phyloP scores from a whole-genome alignment of 2,113 vertebrate genomes.

The Podarcis muralis region DNA sequence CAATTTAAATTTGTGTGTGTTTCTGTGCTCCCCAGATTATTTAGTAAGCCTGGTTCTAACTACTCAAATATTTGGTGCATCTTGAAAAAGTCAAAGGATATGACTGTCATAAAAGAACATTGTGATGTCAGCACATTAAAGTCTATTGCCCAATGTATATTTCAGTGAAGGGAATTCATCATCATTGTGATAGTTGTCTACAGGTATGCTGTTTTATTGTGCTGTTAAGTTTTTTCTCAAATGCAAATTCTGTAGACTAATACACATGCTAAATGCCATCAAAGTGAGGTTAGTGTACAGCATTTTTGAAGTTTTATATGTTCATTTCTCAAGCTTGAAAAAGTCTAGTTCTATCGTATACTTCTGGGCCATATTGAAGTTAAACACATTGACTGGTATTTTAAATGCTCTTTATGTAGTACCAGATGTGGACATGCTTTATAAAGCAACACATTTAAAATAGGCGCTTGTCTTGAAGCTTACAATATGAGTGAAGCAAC shows the following conservation, averaged over 20 bases:
- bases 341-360: neutral
- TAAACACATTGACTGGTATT: neutral
- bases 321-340: neutral
- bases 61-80: constrained; percentile 23
- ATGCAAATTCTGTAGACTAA: neutral
- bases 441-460: neutral
- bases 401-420: neutral
- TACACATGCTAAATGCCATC: neutral
- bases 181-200: constrained; percentile 8
- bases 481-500: neutral
- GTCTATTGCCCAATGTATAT: neutral
- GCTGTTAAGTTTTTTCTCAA: neutral
- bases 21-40: neutral
- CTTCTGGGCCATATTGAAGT: neutral
- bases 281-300: neutral
- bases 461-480: neutral
- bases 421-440: neutral
- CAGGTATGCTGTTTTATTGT: constrained; percentile 2
- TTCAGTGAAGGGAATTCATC: constrained; percentile 34
- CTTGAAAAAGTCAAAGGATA: constrained; percentile 11
- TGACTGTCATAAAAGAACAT: constrained; percentile 24
- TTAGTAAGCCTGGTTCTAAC: neutral
- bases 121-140: constrained; percentile 29
- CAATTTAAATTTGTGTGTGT: neutral
- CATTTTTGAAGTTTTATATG: neutral